Evolutionary conservation across 2,113 vertebrate species (phyloP), one percentile per base, ranked within the genome.

Genomic region (Cichladusa arquata): DNA sequence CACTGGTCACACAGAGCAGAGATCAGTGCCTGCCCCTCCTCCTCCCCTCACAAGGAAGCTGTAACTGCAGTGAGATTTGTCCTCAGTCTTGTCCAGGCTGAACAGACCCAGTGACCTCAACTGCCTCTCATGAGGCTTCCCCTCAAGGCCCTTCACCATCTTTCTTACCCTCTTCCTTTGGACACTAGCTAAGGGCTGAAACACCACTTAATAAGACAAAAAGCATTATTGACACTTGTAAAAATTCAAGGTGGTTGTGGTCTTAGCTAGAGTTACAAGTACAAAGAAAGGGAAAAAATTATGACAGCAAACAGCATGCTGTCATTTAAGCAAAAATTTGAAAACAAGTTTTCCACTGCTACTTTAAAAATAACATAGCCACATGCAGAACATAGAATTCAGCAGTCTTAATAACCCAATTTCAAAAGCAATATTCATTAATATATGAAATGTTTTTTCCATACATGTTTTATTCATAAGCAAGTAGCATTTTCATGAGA

Each of bases 11-110:
- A 22, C 60, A 85, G 19, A 65, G 42, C 23, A 19, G 31, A 48
- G 34, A 48, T 19, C 34, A 40, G 15, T n/a, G 60, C 6, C 8
- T 5, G 29, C 5, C 24, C 8, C 6, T 65, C 19, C n/a, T 56
- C n/a, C 47, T n/a, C 19, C 12, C 8, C 29, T 40, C 19, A 16
- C 0, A 1, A 65, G 19, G 19, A 40, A 85, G 12, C 0, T 56
- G 12, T 24, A 9, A 29, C 19, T 74, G 24, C 42, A 57, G 2
- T 48, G 50, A 57, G 42, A 6, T 19, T 5, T 48, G 9, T 18
- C 19, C 24, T 66, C 50, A 40, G 50, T n/a, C 50, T 57, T 64
- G 50, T 81, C 6, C 29, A 57, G 29, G 12, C 24, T 66, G 34
- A 65, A 16, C 19, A 57, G 60, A 57, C 4, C 51, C 8, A 57